Conservation (phyloP, 1,140 invertebrate species). For the Phymastichus coffea region DNA sequence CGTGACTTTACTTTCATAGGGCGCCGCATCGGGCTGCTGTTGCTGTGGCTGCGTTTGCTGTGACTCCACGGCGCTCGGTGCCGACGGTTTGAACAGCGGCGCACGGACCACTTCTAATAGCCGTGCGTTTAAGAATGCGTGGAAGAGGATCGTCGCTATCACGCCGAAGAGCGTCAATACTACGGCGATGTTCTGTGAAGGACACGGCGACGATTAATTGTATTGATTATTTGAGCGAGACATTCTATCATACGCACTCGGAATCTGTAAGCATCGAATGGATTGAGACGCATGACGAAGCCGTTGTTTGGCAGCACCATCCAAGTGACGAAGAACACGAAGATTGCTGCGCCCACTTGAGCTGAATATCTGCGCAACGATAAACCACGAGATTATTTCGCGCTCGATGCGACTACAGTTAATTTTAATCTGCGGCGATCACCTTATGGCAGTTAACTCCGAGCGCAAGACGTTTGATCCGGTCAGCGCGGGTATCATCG, state of each 20-base stretch:
- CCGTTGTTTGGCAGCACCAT: constrained; percentile 63
- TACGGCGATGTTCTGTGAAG: constrained; percentile 60
- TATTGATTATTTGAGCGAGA: too few relatives aligned
- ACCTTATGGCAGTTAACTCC: constrained; percentile 77
- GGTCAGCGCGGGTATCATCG: constrained; percentile 81
- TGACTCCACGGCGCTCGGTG: constrained; percentile 3
- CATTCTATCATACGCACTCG: constrained; percentile 59
- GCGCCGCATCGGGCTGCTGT: too few relatives aligned
- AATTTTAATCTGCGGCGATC: neutral
- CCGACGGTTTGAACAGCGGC: too few relatives aligned
- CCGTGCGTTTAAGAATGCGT: constrained; percentile 54
- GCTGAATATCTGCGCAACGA: constrained; percentile 84
- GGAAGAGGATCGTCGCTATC: constrained; percentile 61
- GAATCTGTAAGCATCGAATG: constrained; percentile 75
- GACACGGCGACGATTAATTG: neutral
- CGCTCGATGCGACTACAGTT: neutral
- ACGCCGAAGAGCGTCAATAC: constrained; percentile 60
- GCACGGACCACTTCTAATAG: constrained; percentile 38
- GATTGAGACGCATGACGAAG: constrained; percentile 61
- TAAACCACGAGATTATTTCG: constrained; percentile 17
- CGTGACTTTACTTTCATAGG: too few relatives aligned
- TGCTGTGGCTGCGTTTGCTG: neutral
- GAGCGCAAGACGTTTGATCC: constrained; percentile 67
- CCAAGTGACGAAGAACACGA: constrained; percentile 78
- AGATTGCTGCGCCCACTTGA: constrained; percentile 76